These are phyloP conservation scores for Lasioglossum oenotherae DNA, from an alignment of 2,888 invertebrate species.

Conservation along the genomic window DNA sequence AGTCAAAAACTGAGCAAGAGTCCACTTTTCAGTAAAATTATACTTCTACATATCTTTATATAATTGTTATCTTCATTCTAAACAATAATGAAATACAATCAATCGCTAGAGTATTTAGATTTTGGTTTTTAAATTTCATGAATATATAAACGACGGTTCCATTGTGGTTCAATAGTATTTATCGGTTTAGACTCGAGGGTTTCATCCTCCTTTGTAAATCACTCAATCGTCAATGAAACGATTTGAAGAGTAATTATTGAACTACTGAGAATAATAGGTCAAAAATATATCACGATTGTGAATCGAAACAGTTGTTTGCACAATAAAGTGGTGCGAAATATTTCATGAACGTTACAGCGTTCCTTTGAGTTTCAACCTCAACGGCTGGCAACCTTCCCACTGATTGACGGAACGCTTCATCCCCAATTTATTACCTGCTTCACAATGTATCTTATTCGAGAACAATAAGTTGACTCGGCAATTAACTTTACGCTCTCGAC, in stretches of 20 bases:
- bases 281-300: not conserved
- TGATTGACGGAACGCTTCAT: constrained; percentile 47
- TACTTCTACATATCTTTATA: not conserved
- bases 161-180: not conserved
- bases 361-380: constrained; percentile 48
- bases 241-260: not conserved
- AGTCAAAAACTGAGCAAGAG: no score
- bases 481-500: constrained; percentile 53
- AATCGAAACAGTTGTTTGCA: constrained; percentile 18
- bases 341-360: constrained; percentile 50
- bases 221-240: not conserved
- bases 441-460: constrained; percentile 37
- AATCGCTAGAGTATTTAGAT: not conserved
- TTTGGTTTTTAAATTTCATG: not conserved
- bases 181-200: not conserved
- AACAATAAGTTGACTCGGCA: constrained; percentile 63
- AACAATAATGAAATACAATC: not conserved
- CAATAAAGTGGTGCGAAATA: constrained; percentile 45
- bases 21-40: not conserved
- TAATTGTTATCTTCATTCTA: not conserved
- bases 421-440: constrained; percentile 51
- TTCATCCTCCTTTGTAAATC: not conserved
- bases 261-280: not conserved
- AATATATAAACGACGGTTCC: not conserved
- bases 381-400: constrained; percentile 41